Evolutionary conservation across 1,140 invertebrate genomes (phyloP).

Genomic region (Drosophila hydei): DNA sequence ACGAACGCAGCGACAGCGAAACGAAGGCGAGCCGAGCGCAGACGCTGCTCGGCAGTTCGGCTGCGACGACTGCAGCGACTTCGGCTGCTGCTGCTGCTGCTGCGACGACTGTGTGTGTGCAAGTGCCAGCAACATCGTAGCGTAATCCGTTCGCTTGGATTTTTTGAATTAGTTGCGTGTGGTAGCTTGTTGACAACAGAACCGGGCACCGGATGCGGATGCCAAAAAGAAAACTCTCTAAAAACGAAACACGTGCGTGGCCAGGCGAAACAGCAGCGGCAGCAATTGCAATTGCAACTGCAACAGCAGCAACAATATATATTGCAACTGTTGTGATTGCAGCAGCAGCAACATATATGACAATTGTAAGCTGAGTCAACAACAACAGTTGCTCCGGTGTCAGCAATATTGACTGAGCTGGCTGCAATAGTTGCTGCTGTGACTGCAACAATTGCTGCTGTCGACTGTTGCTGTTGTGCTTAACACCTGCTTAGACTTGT

Average conservation of each 20-base stretch:
- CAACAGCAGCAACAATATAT: too few species aligned
- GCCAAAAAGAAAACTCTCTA: slow-evolving; percentile 15
- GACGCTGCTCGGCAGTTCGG: neutral
- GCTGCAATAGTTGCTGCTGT: slow-evolving; percentile 1
- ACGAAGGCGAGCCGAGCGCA: neutral
- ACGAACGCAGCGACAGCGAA: neutral
- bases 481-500: slow-evolving; percentile 7
- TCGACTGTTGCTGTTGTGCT: slow-evolving; percentile 11
- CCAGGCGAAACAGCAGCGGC: neutral
- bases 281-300: slow-evolving; percentile 3
- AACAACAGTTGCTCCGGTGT: neutral
- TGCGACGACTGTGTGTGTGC: neutral
- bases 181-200: slow-evolving; percentile 83
- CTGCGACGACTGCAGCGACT: neutral
- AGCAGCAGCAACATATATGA: slow-evolving; percentile 7
- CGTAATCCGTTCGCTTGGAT: slow-evolving; percentile 81
- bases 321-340: too few species aligned
- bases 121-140: neutral
- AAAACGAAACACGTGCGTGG: slow-evolving; percentile 29
- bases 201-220: slow-evolving; percentile 79
- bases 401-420: neutral
- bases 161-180: slow-evolving; percentile 83
- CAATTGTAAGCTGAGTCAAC: neutral
- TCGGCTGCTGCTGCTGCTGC: slow-evolving; percentile 7
- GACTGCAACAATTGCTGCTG: neutral